Conservation (phyloP, 1,140 invertebrate genomes). For the Hirudo medicinalis region DNA sequence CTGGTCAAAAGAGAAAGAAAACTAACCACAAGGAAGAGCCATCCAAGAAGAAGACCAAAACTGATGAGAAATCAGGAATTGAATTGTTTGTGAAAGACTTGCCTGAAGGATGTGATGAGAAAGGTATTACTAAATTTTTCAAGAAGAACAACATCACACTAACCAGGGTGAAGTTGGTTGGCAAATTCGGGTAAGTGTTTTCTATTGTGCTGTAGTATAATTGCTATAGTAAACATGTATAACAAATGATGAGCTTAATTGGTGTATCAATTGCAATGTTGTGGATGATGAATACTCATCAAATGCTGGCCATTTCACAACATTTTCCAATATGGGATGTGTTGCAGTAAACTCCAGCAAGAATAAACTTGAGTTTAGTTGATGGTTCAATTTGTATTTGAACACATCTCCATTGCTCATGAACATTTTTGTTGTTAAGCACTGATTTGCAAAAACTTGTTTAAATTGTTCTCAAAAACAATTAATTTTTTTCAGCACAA, state of each 20-base stretch:
- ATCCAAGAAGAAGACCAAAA: background rate
- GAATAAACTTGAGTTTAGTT: background rate
- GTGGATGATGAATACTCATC: background rate
- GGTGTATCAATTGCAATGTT: background rate
- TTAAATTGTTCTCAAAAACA: background rate
- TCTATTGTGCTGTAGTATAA: too few species aligned
- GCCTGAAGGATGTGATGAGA: slow-evolving; percentile 3
- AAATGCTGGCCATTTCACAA: background rate
- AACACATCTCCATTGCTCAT: background rate
- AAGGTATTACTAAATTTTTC: background rate
- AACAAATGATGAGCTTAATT: too few species aligned
- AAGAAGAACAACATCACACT: background rate
- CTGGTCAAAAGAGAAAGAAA: slow-evolving; percentile 3
- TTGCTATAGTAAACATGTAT: too few species aligned
- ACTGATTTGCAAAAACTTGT: background rate
- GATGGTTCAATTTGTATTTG: background rate
- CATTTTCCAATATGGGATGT: background rate
- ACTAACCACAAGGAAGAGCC: background rate
- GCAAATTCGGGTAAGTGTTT: background rate
- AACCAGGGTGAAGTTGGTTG: background rate
- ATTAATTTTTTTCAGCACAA: background rate
- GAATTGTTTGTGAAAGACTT: slow-evolving; percentile 8
- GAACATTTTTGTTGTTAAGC: background rate
- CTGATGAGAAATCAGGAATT: background rate
- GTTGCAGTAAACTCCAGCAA: slow-evolving; percentile 8